Evolutionary conservation across 2,113 vertebrate species (phyloP), one percentile per base, ranked within the genome.

Genomic region (Notiomystis cincta): DNA sequence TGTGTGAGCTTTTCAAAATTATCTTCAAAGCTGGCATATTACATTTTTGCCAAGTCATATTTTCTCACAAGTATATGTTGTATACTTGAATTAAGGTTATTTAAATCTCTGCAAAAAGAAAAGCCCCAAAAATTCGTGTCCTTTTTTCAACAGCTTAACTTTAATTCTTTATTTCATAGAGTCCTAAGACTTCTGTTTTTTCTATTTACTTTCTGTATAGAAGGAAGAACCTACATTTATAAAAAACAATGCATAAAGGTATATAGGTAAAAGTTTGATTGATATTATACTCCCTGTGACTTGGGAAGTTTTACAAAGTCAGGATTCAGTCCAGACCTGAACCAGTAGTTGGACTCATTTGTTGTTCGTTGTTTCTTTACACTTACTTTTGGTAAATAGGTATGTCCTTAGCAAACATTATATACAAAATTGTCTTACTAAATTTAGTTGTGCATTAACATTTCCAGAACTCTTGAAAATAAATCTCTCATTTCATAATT

Each of bases 111-210:
- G 10, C 2, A 16, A 42, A 66, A 64, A n/a, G n/a, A 42, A 57
- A 61, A 6, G 30, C 7, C 24, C 0, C 0, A 77, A 75, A 60
- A 51, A 24, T 4, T 28, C 3, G 5, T 7, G 11, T 70, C 11
- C 7, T 42, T 70, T 65, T 73, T 69, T 48, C 33, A 50, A 19
- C 27, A 93, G 10, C 33, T 48, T 87, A 70, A 19, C 24, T 75
- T 24, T 45, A 45, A 18, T 31, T 53, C 51, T 82, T 62, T 45
- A 28, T 25, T 75, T 87, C 44, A 61, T 35, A 25, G 27, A 53
- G 27, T 57, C 23, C 42, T 82, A 58, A 67, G 16, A 37, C 42
- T 42, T 4, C 33, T 76, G 13, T 0, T 22, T 79, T 82, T 60
- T 51, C 44, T 83, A 1, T 45, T 73, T 66, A 23, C 7, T 42